phyloP scores from a whole-genome alignment of 2,113 vertebrate species.

The Melanerpes aurifrons region DNA sequence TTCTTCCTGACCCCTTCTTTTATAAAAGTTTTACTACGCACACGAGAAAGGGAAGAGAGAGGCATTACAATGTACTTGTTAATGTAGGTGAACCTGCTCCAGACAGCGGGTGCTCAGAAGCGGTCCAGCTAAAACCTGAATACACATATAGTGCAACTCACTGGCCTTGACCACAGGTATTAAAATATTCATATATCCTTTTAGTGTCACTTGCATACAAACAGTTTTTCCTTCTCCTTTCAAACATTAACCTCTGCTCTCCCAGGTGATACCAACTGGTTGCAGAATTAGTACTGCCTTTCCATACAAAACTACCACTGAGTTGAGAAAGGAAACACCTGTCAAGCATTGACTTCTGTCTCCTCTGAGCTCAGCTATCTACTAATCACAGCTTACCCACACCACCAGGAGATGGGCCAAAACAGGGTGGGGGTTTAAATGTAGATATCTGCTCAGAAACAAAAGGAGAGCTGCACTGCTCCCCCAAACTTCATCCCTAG shows the following conservation, averaged over 20 bases:
- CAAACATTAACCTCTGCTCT: slow-evolving; percentile 56
- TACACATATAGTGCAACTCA: slow-evolving; percentile 8
- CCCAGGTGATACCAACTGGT: slow-evolving; percentile 3
- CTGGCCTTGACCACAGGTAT: slow-evolving; percentile 12
- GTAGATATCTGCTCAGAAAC: neutral
- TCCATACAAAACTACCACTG: neutral
- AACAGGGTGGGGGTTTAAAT: neutral
- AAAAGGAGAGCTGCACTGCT: neutral
- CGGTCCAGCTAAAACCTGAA: slow-evolving; percentile 31
- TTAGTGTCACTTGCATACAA: slow-evolving; percentile 16
- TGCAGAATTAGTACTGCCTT: neutral
- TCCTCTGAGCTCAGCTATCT: neutral
- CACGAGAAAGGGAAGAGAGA: neutral
- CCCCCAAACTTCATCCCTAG: neutral
- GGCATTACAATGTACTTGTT: neutral
- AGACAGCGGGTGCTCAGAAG: slow-evolving; percentile 2
- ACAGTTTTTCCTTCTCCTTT: slow-evolving; percentile 38
- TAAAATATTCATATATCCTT: slow-evolving; percentile 49
- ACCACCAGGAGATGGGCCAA: neutral
- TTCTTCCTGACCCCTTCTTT: neutral
- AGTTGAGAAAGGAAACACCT: neutral
- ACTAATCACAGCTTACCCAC: neutral
- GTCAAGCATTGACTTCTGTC: neutral
- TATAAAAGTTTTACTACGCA: neutral
- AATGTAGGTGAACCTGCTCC: neutral